Evolutionary conservation across 2,113 vertebrate species (phyloP).

Genomic region (Emberiza fucata): DNA sequence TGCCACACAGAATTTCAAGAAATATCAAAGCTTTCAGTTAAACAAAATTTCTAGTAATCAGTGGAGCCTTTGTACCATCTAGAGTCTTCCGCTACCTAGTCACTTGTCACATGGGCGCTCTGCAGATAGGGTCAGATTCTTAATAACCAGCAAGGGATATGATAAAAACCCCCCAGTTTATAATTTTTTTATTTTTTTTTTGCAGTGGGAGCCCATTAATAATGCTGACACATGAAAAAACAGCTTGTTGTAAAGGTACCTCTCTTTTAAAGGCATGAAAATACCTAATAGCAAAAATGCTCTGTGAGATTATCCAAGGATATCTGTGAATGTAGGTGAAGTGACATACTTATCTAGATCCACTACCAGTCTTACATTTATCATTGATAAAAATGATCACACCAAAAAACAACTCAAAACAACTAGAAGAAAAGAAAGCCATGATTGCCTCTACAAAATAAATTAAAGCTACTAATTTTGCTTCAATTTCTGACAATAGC

Average conservation of each 20-base stretch:
- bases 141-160: fast-evolving
- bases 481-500: background rate
- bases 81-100: background rate
- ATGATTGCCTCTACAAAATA: background rate
- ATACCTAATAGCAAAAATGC: background rate
- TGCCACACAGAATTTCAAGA: background rate
- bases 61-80: background rate
- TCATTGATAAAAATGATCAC: background rate
- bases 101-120: background rate
- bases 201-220: background rate
- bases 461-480: background rate
- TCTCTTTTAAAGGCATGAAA: background rate
- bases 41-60: background rate
- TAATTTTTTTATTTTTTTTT: background rate
- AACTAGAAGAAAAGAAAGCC: background rate
- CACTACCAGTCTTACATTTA: background rate
- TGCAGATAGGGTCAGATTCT: background rate
- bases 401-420: background rate
- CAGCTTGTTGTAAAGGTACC: background rate
- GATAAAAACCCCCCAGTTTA: background rate
- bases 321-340: background rate
- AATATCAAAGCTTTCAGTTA: background rate
- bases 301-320: background rate
- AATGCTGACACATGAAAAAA: background rate
- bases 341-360: background rate